phyloP scores from a whole-genome alignment of 2,888 invertebrate species.

The Vandiemenella viatica region DNA sequence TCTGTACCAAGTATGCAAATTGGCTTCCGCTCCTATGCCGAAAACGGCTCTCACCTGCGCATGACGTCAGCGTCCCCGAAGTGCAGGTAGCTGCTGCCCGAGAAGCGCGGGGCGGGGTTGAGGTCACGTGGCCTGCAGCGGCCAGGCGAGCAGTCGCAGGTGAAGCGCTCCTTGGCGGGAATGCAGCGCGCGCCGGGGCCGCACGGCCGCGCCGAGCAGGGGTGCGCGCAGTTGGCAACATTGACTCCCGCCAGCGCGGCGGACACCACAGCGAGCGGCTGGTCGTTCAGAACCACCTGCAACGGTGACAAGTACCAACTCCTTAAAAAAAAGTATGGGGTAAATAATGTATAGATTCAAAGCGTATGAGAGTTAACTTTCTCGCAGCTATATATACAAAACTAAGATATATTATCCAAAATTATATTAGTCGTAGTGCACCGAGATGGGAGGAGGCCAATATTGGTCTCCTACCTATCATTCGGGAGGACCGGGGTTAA shows the following conservation, averaged over 20 bases:
- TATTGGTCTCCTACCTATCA: too few species aligned
- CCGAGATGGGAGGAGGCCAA: too few species aligned
- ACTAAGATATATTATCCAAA: too few species aligned
- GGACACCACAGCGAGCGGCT: conserved; percentile 62
- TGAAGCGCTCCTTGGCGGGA: conserved; percentile 41
- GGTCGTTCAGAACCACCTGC: conserved; percentile 71
- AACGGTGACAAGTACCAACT: too few species aligned
- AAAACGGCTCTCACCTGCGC: conserved; percentile 48
- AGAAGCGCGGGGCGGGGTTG: conserved; percentile 49
- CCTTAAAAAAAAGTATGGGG: too few species aligned
- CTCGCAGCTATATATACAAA: too few species aligned
- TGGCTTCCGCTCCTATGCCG: too few species aligned
- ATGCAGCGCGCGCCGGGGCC: conserved; percentile 48
- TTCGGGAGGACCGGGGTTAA: too few species aligned
- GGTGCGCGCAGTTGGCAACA: conserved; percentile 79
- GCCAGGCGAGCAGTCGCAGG: conserved; percentile 48
- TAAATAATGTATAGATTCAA: too few species aligned
- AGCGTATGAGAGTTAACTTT: too few species aligned
- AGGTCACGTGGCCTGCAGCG: conserved; percentile 19
- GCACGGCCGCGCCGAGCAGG: conserved; percentile 56
- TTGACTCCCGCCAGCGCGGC: conserved; percentile 82
- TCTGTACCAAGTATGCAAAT: too few species aligned
- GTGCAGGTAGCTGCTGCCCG: conserved; percentile 71
- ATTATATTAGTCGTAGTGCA: too few species aligned
- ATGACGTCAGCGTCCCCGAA: conserved; percentile 76